Conservation (phyloP, 2,888 invertebrate genomes). For the Drosophila fulvimacula region DNA sequence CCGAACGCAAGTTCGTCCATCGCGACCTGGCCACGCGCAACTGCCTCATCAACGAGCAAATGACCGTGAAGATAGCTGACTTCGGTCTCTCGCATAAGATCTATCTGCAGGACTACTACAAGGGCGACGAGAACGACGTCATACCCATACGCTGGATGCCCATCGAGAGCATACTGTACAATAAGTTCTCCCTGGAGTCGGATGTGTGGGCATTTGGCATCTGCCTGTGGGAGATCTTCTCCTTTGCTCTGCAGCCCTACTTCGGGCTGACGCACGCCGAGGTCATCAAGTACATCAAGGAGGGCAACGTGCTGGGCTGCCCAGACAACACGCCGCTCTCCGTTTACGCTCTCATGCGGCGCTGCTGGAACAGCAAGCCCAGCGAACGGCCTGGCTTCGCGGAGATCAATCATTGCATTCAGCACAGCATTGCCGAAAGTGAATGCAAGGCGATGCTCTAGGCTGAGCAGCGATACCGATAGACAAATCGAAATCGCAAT, state of each 20-base stretch:
- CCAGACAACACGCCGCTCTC: slow-evolving; percentile 95
- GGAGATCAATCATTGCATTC: slow-evolving; percentile 91
- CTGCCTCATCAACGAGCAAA: slow-evolving; percentile 96
- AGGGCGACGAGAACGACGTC: slow-evolving; percentile 97
- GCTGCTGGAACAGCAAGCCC: slow-evolving; percentile 96
- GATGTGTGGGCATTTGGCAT: slow-evolving; percentile 99
- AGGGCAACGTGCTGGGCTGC: slow-evolving; percentile 94
- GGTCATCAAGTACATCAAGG: slow-evolving; percentile 96
- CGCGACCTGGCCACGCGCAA: slow-evolving; percentile 97
- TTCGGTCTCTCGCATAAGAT: slow-evolving; percentile 98
- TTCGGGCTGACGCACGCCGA: slow-evolving; percentile 99
- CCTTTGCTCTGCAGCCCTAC: slow-evolving; percentile 97
- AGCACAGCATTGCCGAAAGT: slow-evolving; percentile 87
- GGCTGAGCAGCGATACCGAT: slow-evolving; percentile 1
- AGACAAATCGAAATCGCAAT: slow-evolving; percentile 29
- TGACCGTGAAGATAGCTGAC: slow-evolving; percentile 98
- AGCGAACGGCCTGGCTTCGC: slow-evolving; percentile 94
- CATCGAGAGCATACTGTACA: slow-evolving; percentile 97
- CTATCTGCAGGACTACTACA: slow-evolving; percentile 97
- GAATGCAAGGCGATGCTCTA: slow-evolving; percentile 84
- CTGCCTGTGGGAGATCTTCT: slow-evolving; percentile 98
- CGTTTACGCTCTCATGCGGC: slow-evolving; percentile 96
- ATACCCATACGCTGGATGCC: slow-evolving; percentile 99
- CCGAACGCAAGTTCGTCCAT: slow-evolving; percentile 97
- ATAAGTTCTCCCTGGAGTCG: slow-evolving; percentile 97